Base-by-base conservation (phyloP, 2,888 invertebrate species). In the Drosophila acutilabella region DNA sequence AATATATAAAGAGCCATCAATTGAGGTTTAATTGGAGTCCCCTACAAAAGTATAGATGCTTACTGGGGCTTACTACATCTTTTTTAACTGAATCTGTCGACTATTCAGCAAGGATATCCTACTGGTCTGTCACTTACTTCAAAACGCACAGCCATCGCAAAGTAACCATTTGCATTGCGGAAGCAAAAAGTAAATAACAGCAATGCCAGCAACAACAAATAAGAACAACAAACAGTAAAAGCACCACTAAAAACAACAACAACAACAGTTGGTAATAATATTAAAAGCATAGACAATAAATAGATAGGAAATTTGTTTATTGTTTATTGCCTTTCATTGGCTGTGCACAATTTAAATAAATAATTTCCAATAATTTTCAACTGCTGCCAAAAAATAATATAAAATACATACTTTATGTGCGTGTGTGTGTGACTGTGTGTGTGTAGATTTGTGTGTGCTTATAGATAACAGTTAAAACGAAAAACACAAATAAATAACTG, bases 321-420 rank as follows among this genome's bases (percentile, higher is more conserved):
- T 81, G 81, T 71, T 79, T 81, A 66, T 71, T 75, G 65, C 48
- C 57, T 60, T 74, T 38, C 18, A 41, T 41, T 47, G 20, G 41
- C 18, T 44, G 7, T 50, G 20, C 44, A 67, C 71, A 68, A 71
- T 67, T 73, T 61, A 71, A 80, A 80, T 86, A 85, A 81, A 81
- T 82, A 82, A 80, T 85, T 82, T 64, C 50, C 45, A 42, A 68
- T 70, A 42, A 81, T 84, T 78, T 80, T 48, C 36, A 41, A 42
- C 50, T 30, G 44, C 59, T 44, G 16, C 38, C 64, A 54, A 65
- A 61, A 58, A 10, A 41, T 33, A 51, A 42, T 44, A 59, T 66
- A n/a, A 13, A 16, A 45, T 36, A 33, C 33, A 64, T 52, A 54
- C 54, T 38, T 40, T 10, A 57, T 26, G 38, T 38, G 16, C 4